These are phyloP conservation scores for Tachycineta bicolor DNA, from an alignment of 2,113 vertebrate species.

Conservation along the genomic window DNA sequence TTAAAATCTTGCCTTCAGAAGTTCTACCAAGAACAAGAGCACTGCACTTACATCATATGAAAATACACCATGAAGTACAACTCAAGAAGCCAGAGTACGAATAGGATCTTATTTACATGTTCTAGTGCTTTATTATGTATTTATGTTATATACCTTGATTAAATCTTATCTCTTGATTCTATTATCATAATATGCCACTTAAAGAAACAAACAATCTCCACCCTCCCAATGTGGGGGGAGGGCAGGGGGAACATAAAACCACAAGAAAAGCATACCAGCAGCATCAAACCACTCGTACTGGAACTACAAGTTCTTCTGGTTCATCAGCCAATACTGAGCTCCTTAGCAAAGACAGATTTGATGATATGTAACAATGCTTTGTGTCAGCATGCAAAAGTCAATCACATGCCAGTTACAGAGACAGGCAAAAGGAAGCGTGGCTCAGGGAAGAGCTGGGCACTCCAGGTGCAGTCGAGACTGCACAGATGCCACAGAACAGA, in stretches of 20 bases:
- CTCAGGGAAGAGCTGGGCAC: background rate
- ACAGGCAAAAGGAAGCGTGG: background rate
- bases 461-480: background rate
- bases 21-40: constrained; percentile 28
- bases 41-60: background rate
- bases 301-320: constrained; percentile 53
- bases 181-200: constrained; percentile 56
- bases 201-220: constrained; percentile 60
- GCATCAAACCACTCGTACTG: constrained; percentile 27
- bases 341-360: background rate
- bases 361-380: background rate
- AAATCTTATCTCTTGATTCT: constrained; percentile 59
- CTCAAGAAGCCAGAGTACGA: constrained; percentile 23
- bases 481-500: background rate
- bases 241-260: background rate
- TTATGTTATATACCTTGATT: constrained; percentile 43
- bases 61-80: constrained; percentile 7
- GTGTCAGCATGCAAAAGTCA: constrained; percentile 26
- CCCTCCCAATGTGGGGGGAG: background rate
- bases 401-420: background rate
- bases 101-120: constrained; percentile 16
- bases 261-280: constrained; percentile 50
- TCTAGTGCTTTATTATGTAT: constrained; percentile 47
- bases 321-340: constrained; percentile 7
- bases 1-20: constrained; percentile 25